phyloP scores from a whole-genome alignment of 2,888 invertebrate species.

The Alentia gelatinosa region DNA sequence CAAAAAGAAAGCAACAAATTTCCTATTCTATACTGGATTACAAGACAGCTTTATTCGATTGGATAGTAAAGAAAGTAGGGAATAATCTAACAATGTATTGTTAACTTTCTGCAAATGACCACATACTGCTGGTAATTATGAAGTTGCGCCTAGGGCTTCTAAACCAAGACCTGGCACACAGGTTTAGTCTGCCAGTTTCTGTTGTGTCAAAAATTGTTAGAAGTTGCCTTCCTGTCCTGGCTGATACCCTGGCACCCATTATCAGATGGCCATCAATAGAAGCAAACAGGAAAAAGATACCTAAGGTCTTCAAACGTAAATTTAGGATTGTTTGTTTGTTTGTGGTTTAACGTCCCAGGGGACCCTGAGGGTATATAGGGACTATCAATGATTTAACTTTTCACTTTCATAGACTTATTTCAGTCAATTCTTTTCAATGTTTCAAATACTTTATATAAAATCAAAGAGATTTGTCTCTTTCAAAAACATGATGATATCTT shows the following conservation, averaged over 20 bases:
- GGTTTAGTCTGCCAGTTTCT: neutral
- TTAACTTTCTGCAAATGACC: neutral
- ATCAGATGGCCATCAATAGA: neutral
- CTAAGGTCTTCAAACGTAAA: neutral
- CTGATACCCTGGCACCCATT: neutral
- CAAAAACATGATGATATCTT: too few relatives aligned
- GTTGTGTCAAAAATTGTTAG: neutral
- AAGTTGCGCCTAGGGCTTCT: neutral
- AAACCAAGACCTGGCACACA: neutral
- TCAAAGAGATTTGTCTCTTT: too few relatives aligned
- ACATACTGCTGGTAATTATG: neutral
- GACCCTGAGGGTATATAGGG: too few relatives aligned
- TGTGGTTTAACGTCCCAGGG: too few relatives aligned
- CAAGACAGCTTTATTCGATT: neutral
- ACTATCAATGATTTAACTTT: too few relatives aligned
- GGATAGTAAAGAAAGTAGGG: neutral
- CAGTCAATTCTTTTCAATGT: too few relatives aligned
- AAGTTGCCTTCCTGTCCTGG: neutral
- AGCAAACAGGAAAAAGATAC: slow-evolving; percentile 2
- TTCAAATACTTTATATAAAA: too few relatives aligned
- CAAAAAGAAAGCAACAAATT: neutral
- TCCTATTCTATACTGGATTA: neutral
- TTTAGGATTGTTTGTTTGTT: too few relatives aligned
- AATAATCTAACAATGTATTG: neutral
- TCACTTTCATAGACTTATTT: too few relatives aligned